Conservation (phyloP, 1,140 invertebrate genomes). For the Cotesia glomerata region DNA sequence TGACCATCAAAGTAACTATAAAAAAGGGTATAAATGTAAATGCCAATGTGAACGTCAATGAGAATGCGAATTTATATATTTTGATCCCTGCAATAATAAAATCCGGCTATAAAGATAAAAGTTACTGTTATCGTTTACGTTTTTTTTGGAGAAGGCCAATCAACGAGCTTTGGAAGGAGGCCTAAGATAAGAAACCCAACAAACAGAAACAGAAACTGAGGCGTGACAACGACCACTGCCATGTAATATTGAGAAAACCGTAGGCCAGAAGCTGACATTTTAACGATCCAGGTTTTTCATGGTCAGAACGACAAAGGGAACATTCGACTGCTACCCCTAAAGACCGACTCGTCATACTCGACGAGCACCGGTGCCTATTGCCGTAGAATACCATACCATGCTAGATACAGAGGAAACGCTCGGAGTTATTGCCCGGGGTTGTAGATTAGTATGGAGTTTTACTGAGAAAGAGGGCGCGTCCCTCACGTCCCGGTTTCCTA, state of each 20-base stretch:
- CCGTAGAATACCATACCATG: too few species aligned
- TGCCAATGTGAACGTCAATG: too few species aligned
- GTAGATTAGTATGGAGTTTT: constrained; percentile 20
- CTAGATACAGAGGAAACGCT: constrained; percentile 33
- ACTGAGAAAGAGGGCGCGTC: constrained; percentile 32
- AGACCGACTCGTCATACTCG: background rate
- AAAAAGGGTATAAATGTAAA: too few species aligned
- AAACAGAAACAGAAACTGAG: background rate
- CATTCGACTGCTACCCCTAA: background rate
- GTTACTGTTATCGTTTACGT: too few species aligned
- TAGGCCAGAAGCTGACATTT: constrained; percentile 49
- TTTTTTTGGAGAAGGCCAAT: too few species aligned
- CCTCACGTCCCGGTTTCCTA: background rate
- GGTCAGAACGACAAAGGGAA: constrained; percentile 17
- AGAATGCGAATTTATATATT: too few species aligned
- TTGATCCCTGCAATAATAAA: too few species aligned
- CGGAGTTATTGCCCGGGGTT: constrained; percentile 35
- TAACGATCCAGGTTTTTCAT: constrained; percentile 41
- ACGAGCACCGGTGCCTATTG: background rate
- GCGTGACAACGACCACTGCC: constrained; percentile 37
- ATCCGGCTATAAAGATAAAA: too few species aligned
- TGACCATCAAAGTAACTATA: too few species aligned
- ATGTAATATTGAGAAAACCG: constrained; percentile 37
- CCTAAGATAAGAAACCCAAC: background rate
- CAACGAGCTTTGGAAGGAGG: too few species aligned